Conservation (phyloP, 2,888 invertebrate genomes). For the Epirrhoe alternata region DNA sequence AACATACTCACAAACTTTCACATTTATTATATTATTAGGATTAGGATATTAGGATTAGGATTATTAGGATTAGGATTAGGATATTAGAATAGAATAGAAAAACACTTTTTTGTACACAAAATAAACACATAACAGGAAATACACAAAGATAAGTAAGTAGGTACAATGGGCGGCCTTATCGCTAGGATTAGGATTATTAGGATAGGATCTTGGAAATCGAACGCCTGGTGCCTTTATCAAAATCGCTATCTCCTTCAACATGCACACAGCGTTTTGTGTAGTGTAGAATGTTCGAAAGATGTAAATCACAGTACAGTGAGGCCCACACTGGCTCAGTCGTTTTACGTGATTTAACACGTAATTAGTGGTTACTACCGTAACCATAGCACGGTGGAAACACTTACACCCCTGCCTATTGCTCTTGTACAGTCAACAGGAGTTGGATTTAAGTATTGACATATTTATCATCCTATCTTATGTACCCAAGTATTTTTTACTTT, state of each 20-base stretch:
- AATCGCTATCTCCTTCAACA: slow-evolving; percentile 16
- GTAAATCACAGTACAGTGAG: slow-evolving; percentile 76
- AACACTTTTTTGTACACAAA: too few species aligned
- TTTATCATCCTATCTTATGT: neutral
- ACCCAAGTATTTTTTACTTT: neutral
- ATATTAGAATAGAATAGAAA: too few species aligned
- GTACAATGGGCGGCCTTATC: too few species aligned
- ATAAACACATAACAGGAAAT: too few species aligned
- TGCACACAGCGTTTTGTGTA: slow-evolving; percentile 44
- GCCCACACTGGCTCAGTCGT: slow-evolving; percentile 63
- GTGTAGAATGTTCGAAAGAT: slow-evolving; percentile 61
- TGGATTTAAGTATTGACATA: neutral
- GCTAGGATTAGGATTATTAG: too few species aligned
- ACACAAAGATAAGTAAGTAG: too few species aligned
- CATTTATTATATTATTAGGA: too few species aligned
- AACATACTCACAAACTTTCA: too few species aligned
- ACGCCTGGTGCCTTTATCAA: neutral
- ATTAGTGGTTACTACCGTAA: slow-evolving; percentile 64
- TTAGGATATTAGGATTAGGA: too few species aligned
- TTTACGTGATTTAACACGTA: slow-evolving; percentile 81
- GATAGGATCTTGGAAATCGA: too few species aligned
- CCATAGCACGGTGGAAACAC: slow-evolving; percentile 21
- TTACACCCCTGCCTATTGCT: slow-evolving; percentile 19
- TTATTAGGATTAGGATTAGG: too few species aligned
- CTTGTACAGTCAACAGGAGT: neutral